Percentiles rank a stretch among this genome's conserved stretches.
Conservation (phyloP, 2,113 vertebrate species). For the Clarias gariepinus region DNA sequence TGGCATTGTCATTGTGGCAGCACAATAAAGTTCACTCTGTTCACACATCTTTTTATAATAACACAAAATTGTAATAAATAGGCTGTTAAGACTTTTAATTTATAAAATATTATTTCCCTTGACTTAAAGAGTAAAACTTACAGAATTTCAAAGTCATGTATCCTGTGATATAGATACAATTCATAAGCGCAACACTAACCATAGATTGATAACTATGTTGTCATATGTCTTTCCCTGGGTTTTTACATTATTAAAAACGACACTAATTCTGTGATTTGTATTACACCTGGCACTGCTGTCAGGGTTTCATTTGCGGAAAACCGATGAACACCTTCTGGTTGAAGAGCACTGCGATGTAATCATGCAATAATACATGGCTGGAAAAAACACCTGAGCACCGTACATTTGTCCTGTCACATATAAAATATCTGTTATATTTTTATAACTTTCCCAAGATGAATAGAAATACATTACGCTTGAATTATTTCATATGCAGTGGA, state of each 20-base stretch:
- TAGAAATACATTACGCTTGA: background rate
- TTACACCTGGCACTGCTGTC: background rate
- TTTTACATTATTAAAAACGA: background rate
- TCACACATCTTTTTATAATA: background rate
- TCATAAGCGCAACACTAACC: background rate
- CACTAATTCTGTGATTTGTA: background rate
- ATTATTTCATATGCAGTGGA: background rate
- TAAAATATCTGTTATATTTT: background rate
- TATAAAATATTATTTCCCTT: background rate
- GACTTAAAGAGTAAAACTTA: background rate
- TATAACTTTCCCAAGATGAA: background rate
- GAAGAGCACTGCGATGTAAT: background rate
- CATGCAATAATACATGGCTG: background rate
- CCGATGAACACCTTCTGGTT: background rate
- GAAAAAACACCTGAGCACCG: background rate
- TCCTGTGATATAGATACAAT: background rate
- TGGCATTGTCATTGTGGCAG: background rate
- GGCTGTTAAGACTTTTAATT: background rate
- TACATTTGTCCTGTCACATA: background rate
- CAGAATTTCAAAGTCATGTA: background rate
- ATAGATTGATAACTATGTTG: background rate
- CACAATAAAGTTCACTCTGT: background rate
- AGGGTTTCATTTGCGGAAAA: background rate
- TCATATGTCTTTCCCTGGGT: background rate
- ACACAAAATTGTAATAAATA: background rate